A percentile compares a stretch with the other conserved stretches of the same genome.
These are phyloP conservation scores for Anarhynchus alexandrinus DNA, from an alignment of 2,113 vertebrate species.

Conservation along the genomic window DNA sequence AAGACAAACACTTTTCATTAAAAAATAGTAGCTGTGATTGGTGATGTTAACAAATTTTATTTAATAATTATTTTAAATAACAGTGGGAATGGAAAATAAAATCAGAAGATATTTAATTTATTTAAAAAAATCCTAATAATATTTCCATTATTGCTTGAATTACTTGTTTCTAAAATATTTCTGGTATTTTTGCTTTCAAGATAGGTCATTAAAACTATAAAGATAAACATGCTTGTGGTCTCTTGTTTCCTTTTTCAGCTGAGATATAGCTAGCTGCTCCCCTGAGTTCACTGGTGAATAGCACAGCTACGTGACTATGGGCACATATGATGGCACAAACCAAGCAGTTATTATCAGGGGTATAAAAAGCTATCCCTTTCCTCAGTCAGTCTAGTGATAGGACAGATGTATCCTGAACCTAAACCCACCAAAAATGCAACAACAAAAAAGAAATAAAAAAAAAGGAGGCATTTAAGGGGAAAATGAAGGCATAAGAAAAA, in stretches of 20 bases:
- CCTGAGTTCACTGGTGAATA: background rate
- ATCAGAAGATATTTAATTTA: background rate
- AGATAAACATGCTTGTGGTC: background rate
- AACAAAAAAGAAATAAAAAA: background rate
- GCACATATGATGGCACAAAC: background rate
- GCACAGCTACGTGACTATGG: background rate
- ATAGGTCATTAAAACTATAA: background rate
- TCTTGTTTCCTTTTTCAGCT: background rate
- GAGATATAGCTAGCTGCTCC: background rate
- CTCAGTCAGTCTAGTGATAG: background rate
- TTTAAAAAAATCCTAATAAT: background rate
- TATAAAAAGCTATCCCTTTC: background rate
- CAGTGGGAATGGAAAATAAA: background rate
- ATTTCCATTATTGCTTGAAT: background rate
- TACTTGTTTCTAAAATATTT: background rate
- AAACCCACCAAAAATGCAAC: background rate
- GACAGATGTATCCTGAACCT: background rate
- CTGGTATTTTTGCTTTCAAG: background rate
- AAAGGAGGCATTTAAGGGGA: rapidly evolving
- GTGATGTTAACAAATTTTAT: background rate
- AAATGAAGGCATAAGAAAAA: background rate
- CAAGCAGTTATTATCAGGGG: rapidly evolving
- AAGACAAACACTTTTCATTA: background rate
- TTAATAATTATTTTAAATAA: background rate
- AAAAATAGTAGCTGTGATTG: background rate